Base-by-base conservation (phyloP, 2,888 invertebrate species). In the Cheilosia vernalis region DNA sequence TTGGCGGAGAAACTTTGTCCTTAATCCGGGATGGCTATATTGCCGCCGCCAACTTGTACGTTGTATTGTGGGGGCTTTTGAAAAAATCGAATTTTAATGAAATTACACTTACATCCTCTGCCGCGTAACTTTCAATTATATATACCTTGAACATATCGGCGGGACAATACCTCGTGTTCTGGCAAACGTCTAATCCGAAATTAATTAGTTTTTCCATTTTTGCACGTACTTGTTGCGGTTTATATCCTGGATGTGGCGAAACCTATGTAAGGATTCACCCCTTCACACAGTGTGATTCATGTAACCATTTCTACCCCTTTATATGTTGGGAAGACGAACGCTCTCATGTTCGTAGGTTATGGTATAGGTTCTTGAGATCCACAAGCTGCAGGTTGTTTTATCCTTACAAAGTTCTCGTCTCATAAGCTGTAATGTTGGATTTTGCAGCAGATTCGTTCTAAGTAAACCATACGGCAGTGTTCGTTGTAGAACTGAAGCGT, bases 151-250 rank as follows among this genome's bases (percentile, higher is more conserved):
- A 66, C 53, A 17, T 53, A 40, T 44, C n/a, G 2, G 1, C n/a
- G n/a, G 33, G 33, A 13, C 1, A 2, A 17, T 7, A 2, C 10
- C 15, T 21, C 37, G 19, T 49, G 49, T 21, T 33, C 15, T 21
- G 9, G 33, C n/a, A 55, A 21, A 42, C 42, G 55, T 55, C 40
- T 55, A 55, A 67, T 67, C 42, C 55, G 21, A 67, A 67, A 55
- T 53, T 67, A 67, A 67, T 67, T 67, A 67, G 55, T 67, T 67
- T 44, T 37, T 13, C 37, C 3, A 13, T 37, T 37, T 37, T 42
- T 30, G 10, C 47, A 37, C n/a, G 42, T 42, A 55, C 55, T 55
- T 67, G 67, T 67, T 67, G 67, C 55, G 67, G 67, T 55, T 27
- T 55, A 1, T 7, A 24, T 24, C 42, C 6, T 33, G 19, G 21